Evolutionary conservation across 2,888 invertebrate genomes (phyloP).

Genomic region (Biston stratarius): DNA sequence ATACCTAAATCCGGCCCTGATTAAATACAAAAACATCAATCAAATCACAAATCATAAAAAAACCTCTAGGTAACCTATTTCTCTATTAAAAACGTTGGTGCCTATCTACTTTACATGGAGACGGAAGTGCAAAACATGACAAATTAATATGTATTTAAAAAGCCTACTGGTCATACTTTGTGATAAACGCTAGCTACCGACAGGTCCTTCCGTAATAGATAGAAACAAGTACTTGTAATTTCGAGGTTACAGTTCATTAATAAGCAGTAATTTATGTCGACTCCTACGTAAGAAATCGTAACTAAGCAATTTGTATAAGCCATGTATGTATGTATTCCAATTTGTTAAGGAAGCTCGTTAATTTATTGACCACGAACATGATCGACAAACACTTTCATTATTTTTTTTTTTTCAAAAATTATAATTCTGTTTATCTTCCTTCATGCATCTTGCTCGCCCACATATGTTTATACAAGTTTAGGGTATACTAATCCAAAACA

Average conservation of each 20-base stretch:
- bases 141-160: constrained; percentile 27
- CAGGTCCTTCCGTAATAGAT: constrained; percentile 40
- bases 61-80: too few relatives aligned
- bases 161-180: constrained; percentile 31
- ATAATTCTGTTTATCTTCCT: neutral
- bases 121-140: constrained; percentile 31
- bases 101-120: neutral
- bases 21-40: too few relatives aligned
- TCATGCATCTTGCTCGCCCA: too few relatives aligned
- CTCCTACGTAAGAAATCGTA: constrained; percentile 28
- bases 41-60: too few relatives aligned
- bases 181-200: constrained; percentile 24
- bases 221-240: constrained; percentile 26
- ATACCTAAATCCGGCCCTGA: too few relatives aligned
- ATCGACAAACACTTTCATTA: neutral
- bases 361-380: constrained; percentile 34
- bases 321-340: constrained; percentile 30
- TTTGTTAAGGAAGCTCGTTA: constrained; percentile 29
- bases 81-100: too few relatives aligned
- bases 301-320: constrained; percentile 32
- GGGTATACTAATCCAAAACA: too few relatives aligned
- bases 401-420: neutral
- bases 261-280: constrained; percentile 33
- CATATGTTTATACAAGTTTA: too few relatives aligned
- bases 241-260: constrained; percentile 33